Conservation (phyloP, 2,888 invertebrate genomes). For the Aleiodes testaceus region DNA sequence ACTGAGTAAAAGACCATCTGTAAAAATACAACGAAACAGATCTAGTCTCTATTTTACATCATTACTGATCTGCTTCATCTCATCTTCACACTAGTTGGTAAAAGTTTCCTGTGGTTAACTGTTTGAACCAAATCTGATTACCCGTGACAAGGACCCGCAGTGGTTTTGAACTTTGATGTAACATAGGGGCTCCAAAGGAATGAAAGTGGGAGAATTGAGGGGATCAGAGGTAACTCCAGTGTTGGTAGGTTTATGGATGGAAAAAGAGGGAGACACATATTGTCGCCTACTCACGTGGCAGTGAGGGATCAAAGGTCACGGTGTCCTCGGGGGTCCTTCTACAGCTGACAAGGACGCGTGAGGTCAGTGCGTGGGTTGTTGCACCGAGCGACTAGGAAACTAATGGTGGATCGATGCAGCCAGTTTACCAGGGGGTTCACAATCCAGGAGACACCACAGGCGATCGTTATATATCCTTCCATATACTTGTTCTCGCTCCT, state of each 20-base stretch:
- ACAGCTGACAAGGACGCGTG: constrained; percentile 58
- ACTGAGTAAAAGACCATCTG: too few species aligned
- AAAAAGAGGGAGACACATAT: not conserved
- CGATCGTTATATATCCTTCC: constrained; percentile 39
- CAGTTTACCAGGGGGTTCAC: constrained; percentile 62
- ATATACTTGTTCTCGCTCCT: constrained; percentile 18
- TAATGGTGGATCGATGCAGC: constrained; percentile 64
- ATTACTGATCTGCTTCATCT: too few species aligned
- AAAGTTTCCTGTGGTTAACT: too few species aligned
- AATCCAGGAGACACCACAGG: constrained; percentile 55
- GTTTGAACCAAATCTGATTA: too few species aligned
- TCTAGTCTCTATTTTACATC: too few species aligned
- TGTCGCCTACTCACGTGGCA: constrained; percentile 26
- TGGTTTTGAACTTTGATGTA: too few species aligned
- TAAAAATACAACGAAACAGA: too few species aligned
- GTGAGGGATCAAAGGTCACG: constrained; percentile 52
- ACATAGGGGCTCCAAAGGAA: not conserved
- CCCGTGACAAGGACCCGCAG: too few species aligned
- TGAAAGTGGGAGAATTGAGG: not conserved
- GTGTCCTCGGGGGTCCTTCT: constrained; percentile 49
- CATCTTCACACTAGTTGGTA: too few species aligned
- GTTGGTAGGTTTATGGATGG: not conserved
- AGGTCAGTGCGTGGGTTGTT: constrained; percentile 71
- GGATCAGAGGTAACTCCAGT: constrained; percentile 4
- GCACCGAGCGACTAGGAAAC: constrained; percentile 60